Evolutionary conservation across 2,797 vertebrate species (phyloP).

Genomic region (Synaphobranchus kaupii): DNA sequence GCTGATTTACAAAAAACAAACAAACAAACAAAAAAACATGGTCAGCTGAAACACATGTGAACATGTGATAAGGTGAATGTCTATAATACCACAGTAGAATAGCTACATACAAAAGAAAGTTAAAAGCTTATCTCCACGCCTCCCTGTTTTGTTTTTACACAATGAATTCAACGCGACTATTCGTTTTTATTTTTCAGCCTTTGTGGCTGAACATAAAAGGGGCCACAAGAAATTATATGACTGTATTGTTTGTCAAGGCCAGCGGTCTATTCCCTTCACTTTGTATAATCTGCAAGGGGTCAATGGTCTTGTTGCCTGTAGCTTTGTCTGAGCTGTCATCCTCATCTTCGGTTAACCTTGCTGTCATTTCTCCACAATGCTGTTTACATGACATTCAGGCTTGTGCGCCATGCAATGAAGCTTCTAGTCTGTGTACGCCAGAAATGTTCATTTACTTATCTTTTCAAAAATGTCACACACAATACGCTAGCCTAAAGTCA

Average conservation of each 20-base stretch:
- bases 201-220: neutral
- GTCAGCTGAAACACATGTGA: neutral
- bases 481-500: neutral
- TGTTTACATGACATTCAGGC: slow-evolving; percentile 11
- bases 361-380: slow-evolving; percentile 12
- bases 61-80: neutral
- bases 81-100: neutral
- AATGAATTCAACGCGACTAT: neutral
- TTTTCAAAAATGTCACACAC: neutral
- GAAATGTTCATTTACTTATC: neutral
- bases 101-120: too few relatives aligned
- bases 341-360: slow-evolving; percentile 5
- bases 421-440: neutral
- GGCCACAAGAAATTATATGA: neutral
- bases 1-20: neutral
- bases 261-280: neutral
- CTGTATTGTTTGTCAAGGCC: neutral
- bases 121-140: neutral
- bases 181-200: neutral
- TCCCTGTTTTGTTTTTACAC: neutral
- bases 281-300: slow-evolving; percentile 13
- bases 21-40: neutral
- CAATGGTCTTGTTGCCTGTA: neutral
- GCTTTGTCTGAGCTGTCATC: slow-evolving; percentile 10
- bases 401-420: neutral